phyloP scores from a whole-genome alignment of 2,888 invertebrate species.

The Andrena haemorrhoa region DNA sequence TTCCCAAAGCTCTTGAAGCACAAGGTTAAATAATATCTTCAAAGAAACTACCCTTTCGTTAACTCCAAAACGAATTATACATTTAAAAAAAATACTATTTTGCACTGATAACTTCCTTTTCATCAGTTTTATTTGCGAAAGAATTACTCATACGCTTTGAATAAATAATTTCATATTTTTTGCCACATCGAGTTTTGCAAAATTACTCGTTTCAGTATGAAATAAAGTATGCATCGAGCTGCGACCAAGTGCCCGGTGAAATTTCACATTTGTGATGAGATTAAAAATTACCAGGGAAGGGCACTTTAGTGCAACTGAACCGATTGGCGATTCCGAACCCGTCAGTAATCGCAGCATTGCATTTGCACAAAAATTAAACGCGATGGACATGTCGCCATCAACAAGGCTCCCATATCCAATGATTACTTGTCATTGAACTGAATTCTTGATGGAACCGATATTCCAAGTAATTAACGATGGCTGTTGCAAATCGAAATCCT shows the following conservation, averaged over 20 bases:
- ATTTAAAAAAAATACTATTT: no score
- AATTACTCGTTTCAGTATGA: background rate
- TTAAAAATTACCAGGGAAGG: background rate
- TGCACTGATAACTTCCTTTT: no score
- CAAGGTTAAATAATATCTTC: no score
- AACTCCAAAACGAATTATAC: no score
- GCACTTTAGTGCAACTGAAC: background rate
- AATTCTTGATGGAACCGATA: constrained; percentile 23
- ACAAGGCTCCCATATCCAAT: constrained; percentile 1
- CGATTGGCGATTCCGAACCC: background rate
- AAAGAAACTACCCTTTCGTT: no score
- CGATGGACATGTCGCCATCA: constrained; percentile 8
- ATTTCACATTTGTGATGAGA: background rate
- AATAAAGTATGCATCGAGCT: background rate
- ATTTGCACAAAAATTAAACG: constrained; percentile 4
- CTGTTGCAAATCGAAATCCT: constrained; percentile 7
- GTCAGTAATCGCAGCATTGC: background rate
- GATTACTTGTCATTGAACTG: background rate
- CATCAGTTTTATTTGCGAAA: background rate
- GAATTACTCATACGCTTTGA: background rate
- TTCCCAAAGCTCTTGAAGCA: no score
- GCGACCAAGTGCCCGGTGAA: background rate
- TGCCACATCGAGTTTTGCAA: background rate
- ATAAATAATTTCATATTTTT: background rate
- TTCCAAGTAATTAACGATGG: constrained; percentile 25